Conservation (phyloP, 2,888 invertebrate genomes). For the Xylota sylvarum region DNA sequence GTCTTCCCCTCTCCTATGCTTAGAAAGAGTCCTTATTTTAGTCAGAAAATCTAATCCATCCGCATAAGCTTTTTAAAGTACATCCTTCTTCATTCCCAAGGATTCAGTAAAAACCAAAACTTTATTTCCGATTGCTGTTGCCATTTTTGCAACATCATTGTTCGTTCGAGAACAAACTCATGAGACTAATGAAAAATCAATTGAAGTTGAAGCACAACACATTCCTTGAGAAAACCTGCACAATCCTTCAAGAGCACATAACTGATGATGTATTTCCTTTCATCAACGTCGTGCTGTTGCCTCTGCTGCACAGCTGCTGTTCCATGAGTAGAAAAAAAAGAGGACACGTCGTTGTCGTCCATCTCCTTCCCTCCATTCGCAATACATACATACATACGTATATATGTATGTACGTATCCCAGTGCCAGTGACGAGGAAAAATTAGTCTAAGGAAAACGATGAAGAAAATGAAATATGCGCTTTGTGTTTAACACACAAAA, state of each 20-base stretch:
- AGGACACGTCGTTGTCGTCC: constrained; percentile 14
- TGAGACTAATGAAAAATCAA: constrained; percentile 76
- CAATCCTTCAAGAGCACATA: constrained; percentile 63
- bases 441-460: constrained; percentile 75
- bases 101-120: not conserved
- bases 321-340: constrained; percentile 24
- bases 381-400: no score
- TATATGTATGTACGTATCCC: constrained; percentile 2
- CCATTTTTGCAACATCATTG: constrained; percentile 38
- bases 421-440: constrained; percentile 74
- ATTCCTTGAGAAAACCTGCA: constrained; percentile 53
- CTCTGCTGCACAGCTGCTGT: constrained; percentile 54
- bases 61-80: no score
- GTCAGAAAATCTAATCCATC: no score
- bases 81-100: not conserved
- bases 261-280: constrained; percentile 75
- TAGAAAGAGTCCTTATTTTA: no score
- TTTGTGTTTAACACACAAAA: constrained; percentile 77
- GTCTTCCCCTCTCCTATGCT: no score
- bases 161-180: constrained; percentile 28
- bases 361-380: not conserved
- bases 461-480: constrained; percentile 77
- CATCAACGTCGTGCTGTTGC: constrained; percentile 62
- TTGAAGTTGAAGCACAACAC: constrained; percentile 67
- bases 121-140: constrained; percentile 43